These are phyloP conservation scores for Mycetomoellerius zeteki DNA, from an alignment of 1,140 invertebrate genomes.

Conservation along the genomic window DNA sequence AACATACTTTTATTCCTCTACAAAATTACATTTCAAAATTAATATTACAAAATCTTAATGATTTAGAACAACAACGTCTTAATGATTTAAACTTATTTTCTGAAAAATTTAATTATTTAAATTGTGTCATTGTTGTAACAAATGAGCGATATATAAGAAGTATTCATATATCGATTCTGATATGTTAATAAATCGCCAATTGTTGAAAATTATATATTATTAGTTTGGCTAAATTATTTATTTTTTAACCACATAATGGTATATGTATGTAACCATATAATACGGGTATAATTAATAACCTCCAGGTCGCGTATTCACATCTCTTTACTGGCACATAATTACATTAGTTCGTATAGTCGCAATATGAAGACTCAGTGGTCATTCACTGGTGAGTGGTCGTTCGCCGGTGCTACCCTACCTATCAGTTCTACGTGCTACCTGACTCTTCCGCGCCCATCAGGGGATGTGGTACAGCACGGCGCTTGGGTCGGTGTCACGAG, in stretches of 20 bases:
- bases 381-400: slow-evolving; percentile 55
- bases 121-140: no score
- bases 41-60: no score
- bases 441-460: slow-evolving; percentile 56
- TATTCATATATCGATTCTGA: neutral
- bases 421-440: slow-evolving; percentile 49
- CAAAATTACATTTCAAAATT: no score
- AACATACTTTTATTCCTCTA: no score
- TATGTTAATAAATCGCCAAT: neutral
- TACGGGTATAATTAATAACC: slow-evolving; percentile 37
- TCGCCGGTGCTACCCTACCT: slow-evolving; percentile 43
- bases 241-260: neutral
- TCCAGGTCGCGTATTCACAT: neutral
- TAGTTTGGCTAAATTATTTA: neutral
- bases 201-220: neutral
- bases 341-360: slow-evolving; percentile 44
- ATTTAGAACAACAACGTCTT: no score
- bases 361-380: slow-evolving; percentile 34
- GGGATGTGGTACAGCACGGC: slow-evolving; percentile 52
- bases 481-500: slow-evolving; percentile 73
- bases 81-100: no score
- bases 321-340: slow-evolving; percentile 45
- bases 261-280: neutral
- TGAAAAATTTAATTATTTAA: no score
- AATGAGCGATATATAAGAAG: neutral